Evolutionary conservation across 2,888 invertebrate species (phyloP).

Genomic region (Yponomeuta sedellus): DNA sequence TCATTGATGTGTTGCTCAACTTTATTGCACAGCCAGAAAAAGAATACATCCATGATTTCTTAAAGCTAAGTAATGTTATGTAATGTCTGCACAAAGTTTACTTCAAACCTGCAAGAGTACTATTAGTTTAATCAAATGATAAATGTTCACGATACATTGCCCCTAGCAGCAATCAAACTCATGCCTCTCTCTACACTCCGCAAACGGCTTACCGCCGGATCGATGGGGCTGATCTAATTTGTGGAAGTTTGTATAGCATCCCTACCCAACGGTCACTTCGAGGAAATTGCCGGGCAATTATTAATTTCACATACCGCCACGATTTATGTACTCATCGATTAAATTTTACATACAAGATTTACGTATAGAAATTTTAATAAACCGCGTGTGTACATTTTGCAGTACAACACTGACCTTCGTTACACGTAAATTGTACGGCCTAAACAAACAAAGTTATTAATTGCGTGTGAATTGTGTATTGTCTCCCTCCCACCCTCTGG

Average conservation of each 20-base stretch:
- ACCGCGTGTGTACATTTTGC: constrained; percentile 6
- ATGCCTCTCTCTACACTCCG: too few species aligned
- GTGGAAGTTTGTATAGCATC: not conserved
- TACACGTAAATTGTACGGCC: constrained; percentile 42
- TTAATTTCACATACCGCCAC: too few species aligned
- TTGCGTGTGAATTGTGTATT: constrained; percentile 25
- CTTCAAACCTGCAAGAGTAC: too few species aligned
- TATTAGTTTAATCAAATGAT: too few species aligned
- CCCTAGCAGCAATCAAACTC: too few species aligned
- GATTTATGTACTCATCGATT: not conserved
- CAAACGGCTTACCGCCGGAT: too few species aligned
- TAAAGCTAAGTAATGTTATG: too few species aligned
- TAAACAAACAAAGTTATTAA: constrained; percentile 64
- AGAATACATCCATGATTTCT: too few species aligned
- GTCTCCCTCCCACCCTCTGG: constrained; percentile 7
- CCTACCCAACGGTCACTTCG: not conserved
- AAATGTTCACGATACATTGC: too few species aligned
- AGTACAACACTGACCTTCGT: constrained; percentile 5
- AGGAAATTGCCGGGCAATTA: not conserved
- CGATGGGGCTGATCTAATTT: not conserved
- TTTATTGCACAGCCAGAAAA: too few species aligned
- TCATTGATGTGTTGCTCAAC: constrained; percentile 91
- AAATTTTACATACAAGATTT: constrained; percentile 2
- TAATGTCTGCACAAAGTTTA: too few species aligned
- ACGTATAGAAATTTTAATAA: constrained; percentile 11